Conservation (phyloP, 2,888 invertebrate genomes). For the Cryptocheilus praepositus region DNA sequence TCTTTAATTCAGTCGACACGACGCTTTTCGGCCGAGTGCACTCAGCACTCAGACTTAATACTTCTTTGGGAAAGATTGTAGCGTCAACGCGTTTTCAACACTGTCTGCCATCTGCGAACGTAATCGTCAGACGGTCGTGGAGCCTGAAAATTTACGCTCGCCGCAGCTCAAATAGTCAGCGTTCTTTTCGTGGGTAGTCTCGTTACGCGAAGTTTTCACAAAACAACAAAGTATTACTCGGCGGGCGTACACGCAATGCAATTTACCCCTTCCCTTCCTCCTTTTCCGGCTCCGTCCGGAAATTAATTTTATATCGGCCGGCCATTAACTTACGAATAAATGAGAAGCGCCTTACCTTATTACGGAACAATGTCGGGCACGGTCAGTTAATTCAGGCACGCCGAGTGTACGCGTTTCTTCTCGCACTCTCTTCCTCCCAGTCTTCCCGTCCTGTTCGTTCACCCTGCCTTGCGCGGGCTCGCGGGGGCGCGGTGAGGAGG, state of each 20-base stretch:
- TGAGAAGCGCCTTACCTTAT: conserved; percentile 39
- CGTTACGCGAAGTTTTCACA: background rate
- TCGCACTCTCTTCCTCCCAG: background rate
- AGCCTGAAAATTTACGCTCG: too few species aligned
- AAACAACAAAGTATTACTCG: conserved; percentile 14
- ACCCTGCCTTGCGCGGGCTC: too few species aligned
- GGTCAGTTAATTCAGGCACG: conserved; percentile 56
- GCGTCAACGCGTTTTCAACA: too few species aligned
- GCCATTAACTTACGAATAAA: conserved; percentile 30
- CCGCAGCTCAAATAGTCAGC: too few species aligned
- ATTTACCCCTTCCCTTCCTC: conserved; percentile 16
- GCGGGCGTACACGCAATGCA: conserved; percentile 18
- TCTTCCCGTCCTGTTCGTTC: too few species aligned
- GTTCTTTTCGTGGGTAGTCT: too few species aligned
- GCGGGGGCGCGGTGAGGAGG: conserved; percentile 29
- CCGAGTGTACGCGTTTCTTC: conserved; percentile 8
- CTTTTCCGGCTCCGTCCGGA: conserved; percentile 7
- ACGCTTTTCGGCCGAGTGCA: too few species aligned
- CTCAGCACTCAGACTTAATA: too few species aligned
- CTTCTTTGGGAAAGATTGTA: too few species aligned
- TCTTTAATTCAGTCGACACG: too few species aligned
- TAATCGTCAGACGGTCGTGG: too few species aligned
- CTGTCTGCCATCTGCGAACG: too few species aligned
- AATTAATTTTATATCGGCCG: conserved; percentile 43
- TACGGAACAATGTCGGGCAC: conserved; percentile 51